Conservation (phyloP, 2,888 invertebrate species). For the Epsilonema sp. region DNA sequence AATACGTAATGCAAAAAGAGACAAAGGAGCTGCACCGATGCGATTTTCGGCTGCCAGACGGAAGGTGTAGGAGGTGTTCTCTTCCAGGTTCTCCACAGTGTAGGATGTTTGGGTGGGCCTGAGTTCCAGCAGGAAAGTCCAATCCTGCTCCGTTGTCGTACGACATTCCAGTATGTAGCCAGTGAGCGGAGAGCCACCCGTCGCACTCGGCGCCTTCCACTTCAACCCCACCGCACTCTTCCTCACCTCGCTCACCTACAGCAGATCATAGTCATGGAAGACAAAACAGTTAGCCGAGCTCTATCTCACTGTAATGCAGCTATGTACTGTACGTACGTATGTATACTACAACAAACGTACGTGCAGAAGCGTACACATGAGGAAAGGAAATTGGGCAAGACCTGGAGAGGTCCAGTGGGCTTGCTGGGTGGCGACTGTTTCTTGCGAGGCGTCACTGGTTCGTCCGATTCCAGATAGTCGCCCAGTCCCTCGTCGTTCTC, state of each 20-base stretch:
- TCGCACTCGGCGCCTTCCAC: conserved; percentile 66
- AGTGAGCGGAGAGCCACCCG: conserved; percentile 73
- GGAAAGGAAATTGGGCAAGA: too few species aligned
- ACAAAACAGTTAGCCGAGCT: too few species aligned
- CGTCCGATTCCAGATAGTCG: background rate
- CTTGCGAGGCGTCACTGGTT: conserved; percentile 5
- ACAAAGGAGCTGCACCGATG: too few species aligned
- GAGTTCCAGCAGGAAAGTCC: background rate
- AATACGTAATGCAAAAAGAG: too few species aligned
- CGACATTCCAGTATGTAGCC: conserved; percentile 65
- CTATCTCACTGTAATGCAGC: too few species aligned
- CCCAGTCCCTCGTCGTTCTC: background rate
- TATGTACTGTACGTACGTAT: too few species aligned
- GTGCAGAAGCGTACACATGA: too few species aligned
- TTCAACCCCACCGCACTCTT: conserved; percentile 60
- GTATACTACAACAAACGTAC: too few species aligned
- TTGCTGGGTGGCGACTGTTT: background rate
- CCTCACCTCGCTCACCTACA: conserved; percentile 53
- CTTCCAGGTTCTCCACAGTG: conserved; percentile 15
- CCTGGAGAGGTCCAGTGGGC: conserved; percentile 60
- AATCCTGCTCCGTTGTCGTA: conserved; percentile 52
- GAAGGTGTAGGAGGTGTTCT: conserved; percentile 32
- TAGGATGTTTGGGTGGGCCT: background rate
- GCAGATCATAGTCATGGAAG: too few species aligned
- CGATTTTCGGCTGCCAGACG: conserved; percentile 32